These are phyloP conservation scores for Ophiothrix spiculata DNA, from an alignment of 35 echinoderm and acorn worm species.

Conservation along the genomic window DNA sequence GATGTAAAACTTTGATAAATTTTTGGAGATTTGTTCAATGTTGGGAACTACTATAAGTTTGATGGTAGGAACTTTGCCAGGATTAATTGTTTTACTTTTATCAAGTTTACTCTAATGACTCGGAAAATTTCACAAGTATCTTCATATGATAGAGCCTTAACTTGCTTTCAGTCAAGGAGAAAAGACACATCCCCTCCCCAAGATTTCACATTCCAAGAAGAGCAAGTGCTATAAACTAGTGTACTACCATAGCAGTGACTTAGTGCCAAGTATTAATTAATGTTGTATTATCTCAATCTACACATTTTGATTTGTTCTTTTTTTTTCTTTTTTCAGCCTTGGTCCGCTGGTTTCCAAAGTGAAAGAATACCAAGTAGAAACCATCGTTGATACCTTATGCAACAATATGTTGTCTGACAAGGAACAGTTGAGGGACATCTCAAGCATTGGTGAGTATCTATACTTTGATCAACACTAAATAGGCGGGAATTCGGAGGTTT, in stretches of 20 bases:
- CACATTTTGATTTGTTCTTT: not conserved
- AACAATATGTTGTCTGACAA: constrained; percentile 96
- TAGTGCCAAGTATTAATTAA: not conserved
- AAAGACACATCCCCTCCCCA: not conserved
- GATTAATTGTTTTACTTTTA: no score
- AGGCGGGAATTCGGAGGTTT: no score
- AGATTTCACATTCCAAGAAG: not conserved
- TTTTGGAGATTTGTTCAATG: no score
- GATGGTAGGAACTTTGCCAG: no score
- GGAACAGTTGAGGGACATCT: constrained; percentile 92
- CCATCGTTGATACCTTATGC: constrained; percentile 91
- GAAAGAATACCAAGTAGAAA: constrained; percentile 98
- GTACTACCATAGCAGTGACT: not conserved
- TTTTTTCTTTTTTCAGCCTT: constrained; percentile 49
- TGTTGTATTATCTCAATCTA: not conserved
- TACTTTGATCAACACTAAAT: no score
- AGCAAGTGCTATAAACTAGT: not conserved
- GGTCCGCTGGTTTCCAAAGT: constrained; percentile 92
- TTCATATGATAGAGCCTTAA: not conserved
- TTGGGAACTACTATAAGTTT: no score
- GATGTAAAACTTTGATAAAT: no score
- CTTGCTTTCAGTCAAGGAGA: not conserved
- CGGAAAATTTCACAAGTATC: no score
- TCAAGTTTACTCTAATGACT: no score
- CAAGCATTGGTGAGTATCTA: constrained; percentile 95